phyloP scores from a whole-genome alignment of 2,797 vertebrate species.

The Falco concolor region DNA sequence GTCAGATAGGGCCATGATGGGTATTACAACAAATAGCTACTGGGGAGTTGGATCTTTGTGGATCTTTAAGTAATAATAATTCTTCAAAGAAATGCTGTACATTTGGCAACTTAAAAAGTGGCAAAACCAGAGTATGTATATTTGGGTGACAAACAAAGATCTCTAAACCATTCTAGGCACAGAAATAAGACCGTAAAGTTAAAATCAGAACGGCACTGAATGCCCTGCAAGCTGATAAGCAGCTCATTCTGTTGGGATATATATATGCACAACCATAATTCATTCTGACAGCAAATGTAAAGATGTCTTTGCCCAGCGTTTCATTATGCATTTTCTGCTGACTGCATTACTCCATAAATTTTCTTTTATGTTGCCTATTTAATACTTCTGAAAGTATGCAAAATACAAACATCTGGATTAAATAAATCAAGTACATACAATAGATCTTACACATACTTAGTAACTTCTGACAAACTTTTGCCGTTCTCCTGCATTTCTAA shows the following conservation, averaged over 20 bases:
- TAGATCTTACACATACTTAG: background rate
- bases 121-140: background rate
- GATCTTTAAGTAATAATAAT: background rate
- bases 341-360: slow-evolving; percentile 25
- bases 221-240: background rate
- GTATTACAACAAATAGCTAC: background rate
- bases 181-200: background rate
- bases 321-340: slow-evolving; percentile 3
- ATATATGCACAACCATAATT: background rate
- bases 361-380: slow-evolving; percentile 46
- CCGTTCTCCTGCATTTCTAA: background rate
- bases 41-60: background rate
- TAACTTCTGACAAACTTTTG: slow-evolving; percentile 10
- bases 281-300: slow-evolving; percentile 37
- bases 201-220: background rate
- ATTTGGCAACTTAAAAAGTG: background rate
- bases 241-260: background rate
- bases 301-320: slow-evolving; percentile 41
- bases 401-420: slow-evolving; percentile 58
- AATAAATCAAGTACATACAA: slow-evolving; percentile 14
- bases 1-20: background rate
- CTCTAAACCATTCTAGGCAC: background rate
- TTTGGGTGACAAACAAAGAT: background rate
- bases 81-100: background rate
- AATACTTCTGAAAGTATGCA: slow-evolving; percentile 21